Percentiles rank a stretch among this genome's conserved stretches.
These are phyloP conservation scores for Strix uralensis DNA, from an alignment of 2,113 vertebrate genomes.

Conservation along the genomic window DNA sequence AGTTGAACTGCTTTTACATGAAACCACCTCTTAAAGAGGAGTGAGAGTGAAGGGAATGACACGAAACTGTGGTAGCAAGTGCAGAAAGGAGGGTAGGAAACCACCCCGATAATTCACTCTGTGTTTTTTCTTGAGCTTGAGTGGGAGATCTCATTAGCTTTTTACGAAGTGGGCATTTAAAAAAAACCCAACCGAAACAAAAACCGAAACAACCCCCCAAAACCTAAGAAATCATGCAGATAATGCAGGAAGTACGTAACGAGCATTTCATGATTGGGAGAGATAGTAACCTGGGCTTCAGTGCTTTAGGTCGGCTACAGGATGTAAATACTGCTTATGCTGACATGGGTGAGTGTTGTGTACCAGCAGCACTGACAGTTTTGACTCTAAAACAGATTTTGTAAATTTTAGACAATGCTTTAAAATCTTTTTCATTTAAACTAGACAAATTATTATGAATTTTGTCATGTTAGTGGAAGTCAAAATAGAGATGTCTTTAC, in stretches of 20 bases:
- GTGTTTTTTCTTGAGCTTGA: neutral
- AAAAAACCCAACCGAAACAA: neutral
- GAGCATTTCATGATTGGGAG: neutral
- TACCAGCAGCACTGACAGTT: neutral
- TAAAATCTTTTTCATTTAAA: neutral
- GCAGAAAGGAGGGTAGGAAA: neutral
- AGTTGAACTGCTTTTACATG: neutral
- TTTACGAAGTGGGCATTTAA: neutral
- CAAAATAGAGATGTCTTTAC: neutral
- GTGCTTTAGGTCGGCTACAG: neutral
- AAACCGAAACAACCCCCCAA: neutral
- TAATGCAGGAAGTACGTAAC: neutral
- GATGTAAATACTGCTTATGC: neutral
- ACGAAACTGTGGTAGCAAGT: neutral
- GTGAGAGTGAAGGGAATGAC: neutral
- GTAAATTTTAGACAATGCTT: neutral
- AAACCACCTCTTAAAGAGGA: neutral
- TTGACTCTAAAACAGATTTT: neutral
- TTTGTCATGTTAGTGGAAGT: neutral
- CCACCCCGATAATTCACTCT: rapidly evolving
- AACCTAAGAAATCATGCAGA: neutral
- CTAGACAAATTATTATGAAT: neutral
- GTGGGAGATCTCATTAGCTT: neutral
- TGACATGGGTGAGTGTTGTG: neutral
- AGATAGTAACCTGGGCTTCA: slow-evolving; percentile 13